Percentiles rank a stretch among this genome's conserved stretches.
Evolutionary conservation across 2,797 vertebrate species (phyloP).

Genomic region (Spinibarbus caldwelli): DNA sequence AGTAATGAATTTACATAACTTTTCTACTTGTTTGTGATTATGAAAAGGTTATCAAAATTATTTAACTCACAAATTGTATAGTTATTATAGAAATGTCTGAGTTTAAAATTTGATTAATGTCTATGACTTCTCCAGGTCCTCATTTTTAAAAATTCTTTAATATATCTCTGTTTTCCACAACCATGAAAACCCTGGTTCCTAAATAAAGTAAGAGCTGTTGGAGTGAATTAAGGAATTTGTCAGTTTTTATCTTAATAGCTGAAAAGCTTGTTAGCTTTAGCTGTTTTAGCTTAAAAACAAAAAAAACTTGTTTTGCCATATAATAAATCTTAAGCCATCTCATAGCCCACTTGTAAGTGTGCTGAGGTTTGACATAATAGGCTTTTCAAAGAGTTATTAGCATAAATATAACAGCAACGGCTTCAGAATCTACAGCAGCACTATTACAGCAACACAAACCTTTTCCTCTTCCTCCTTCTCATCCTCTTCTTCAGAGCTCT

Average conservation of each 20-base stretch:
- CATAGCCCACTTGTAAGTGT: too few species aligned
- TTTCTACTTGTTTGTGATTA: not conserved
- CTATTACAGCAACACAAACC: constrained; percentile 64
- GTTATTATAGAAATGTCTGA: not conserved
- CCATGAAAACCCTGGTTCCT: not conserved
- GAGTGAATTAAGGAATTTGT: too few species aligned
- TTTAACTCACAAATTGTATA: not conserved
- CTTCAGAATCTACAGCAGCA: not conserved
- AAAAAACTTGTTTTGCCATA: too few species aligned
- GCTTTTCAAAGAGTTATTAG: not conserved
- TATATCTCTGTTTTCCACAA: not conserved
- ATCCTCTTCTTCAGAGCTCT: constrained; percentile 91
- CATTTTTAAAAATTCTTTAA: not conserved
- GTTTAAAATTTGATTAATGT: not conserved
- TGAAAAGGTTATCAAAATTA: not conserved
- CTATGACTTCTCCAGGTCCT: not conserved
- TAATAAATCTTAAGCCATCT: too few species aligned
- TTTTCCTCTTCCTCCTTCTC: constrained; percentile 74
- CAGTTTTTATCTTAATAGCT: not conserved
- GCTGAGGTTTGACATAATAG: too few species aligned
- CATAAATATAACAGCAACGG: not conserved
- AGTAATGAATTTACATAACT: not conserved
- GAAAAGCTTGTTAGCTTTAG: too few species aligned
- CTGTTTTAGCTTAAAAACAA: not conserved
- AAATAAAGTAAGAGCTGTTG: not conserved